phyloP scores from a whole-genome alignment of 2,888 invertebrate genomes.

The Cepaea hortensis region DNA sequence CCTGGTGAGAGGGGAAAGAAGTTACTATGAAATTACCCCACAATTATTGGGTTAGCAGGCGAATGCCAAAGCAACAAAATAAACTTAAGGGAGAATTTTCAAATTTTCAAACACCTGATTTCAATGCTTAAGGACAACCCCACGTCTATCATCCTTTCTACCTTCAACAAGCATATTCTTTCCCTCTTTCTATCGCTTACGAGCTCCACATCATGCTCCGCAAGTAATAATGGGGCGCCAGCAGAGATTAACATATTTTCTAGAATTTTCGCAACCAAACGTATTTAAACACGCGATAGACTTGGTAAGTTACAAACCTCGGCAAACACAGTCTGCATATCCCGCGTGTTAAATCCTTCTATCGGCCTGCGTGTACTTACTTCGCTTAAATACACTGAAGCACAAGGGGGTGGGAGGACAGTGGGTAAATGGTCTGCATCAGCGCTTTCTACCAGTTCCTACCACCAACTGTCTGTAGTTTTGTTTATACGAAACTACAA shows the following conservation, averaged over 20 bases:
- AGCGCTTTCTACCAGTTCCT: background rate
- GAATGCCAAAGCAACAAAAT: too few relatives aligned
- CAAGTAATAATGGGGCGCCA: slow-evolving; percentile 16
- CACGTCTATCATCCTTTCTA: too few relatives aligned
- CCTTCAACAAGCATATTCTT: background rate
- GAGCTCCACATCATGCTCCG: background rate
- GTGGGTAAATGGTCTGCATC: background rate
- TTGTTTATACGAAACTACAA: too few relatives aligned
- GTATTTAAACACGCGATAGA: slow-evolving; percentile 38
- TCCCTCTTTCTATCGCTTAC: background rate
- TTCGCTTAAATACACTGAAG: background rate
- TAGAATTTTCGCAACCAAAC: slow-evolving; percentile 34
- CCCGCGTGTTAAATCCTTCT: background rate
- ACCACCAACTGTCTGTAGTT: background rate
- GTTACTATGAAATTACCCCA: too few relatives aligned
- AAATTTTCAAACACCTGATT: too few relatives aligned
- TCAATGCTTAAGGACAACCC: too few relatives aligned
- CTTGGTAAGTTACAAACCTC: slow-evolving; percentile 33
- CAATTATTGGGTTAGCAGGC: too few relatives aligned
- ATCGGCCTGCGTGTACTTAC: slow-evolving; percentile 17
- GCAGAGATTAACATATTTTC: slow-evolving; percentile 28
- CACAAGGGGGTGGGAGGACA: background rate
- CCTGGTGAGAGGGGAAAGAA: too few relatives aligned
- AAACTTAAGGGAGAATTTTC: too few relatives aligned
- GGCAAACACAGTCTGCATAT: slow-evolving; percentile 18